A percentile compares a stretch with the other conserved stretches of the same genome.
Conservation (phyloP, 1,140 invertebrate genomes). For the Phymastichus coffea region DNA sequence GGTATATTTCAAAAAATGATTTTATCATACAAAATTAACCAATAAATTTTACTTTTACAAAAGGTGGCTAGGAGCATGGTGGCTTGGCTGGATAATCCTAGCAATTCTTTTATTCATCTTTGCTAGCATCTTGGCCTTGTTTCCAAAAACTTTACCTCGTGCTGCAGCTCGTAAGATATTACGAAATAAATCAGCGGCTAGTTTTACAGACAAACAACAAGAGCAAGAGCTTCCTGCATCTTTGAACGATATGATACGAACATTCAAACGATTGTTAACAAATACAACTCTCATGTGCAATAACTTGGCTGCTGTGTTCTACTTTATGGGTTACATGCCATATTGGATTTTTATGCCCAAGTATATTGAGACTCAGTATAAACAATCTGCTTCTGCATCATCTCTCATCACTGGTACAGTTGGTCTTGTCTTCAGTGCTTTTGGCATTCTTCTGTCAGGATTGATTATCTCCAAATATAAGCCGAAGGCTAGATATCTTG, state of each 20-base stretch:
- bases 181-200: conserved; percentile 48
- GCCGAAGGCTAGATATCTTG: conserved; percentile 67
- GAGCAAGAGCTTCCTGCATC: conserved; percentile 54
- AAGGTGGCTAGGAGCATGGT: conserved; percentile 78
- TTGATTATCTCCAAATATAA: conserved; percentile 69
- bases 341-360: conserved; percentile 78
- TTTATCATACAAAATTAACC: neutral
- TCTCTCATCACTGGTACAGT: conserved; percentile 70
- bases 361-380: conserved; percentile 75
- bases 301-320: conserved; percentile 67
- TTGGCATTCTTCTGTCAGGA: conserved; percentile 70
- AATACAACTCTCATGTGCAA: conserved; percentile 72
- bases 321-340: conserved; percentile 71
- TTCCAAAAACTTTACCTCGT: conserved; percentile 66
- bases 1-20: neutral
- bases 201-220: conserved; percentile 36
- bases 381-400: conserved; percentile 69
- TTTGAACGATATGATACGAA: conserved; percentile 62
- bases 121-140: conserved; percentile 64
- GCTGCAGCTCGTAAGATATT: conserved; percentile 60
- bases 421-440: conserved; percentile 70
- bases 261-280: conserved; percentile 63
- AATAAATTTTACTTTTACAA: too few relatives aligned
- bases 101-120: conserved; percentile 65
- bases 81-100: conserved; percentile 75